Evolutionary conservation across 1,140 invertebrate species (phyloP), one percentile per base, ranked within the genome.

Genomic region (Sitobion miscanthi): DNA sequence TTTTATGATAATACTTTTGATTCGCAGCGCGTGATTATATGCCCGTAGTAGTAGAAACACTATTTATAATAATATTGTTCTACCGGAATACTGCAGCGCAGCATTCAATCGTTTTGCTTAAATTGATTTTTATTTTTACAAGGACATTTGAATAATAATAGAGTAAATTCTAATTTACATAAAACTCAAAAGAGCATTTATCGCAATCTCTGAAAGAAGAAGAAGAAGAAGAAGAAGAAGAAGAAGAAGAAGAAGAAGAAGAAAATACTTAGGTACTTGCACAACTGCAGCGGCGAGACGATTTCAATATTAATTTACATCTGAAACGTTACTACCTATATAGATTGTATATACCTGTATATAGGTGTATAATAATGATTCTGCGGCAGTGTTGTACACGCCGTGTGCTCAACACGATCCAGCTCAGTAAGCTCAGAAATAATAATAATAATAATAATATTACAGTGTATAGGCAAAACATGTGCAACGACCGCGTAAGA

Each of bases 21-120:
- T 38, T 83, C n/a, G 35, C 35, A 38, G 35, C 6, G 35, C 35
- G 35, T 23, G 77, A 38, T 83, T 83, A 69, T 83, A 69, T 69
- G 77, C 35, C 20, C 35, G 77, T 23, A 83, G 77, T 38, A 83
- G 77, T 35, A 83, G 77, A 83, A 38, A 35, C 35, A 83, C n/a
- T 83, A 83, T 83, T 83, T 83, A 83, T 38, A 42, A 83, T 83
- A 83, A 83, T 83, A 83, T 83, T 83, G 77, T 83, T 83, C 77
- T 83, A 83, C 77, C 35, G 77, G 77, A 69, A 69, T 69, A n/a
- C 62, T 69, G 30, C 62, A 69, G 25, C 57, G 11, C 57, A 62
- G 30, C 30, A 14, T 83, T 83, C 77, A 83, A 83, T 83, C 77
- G 77, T 83, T 83, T 83, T 38, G 35, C 42, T 83, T 83, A 38